Base-by-base conservation (phyloP, 2,888 invertebrate species). In the Hirtodrosophila confusa region DNA sequence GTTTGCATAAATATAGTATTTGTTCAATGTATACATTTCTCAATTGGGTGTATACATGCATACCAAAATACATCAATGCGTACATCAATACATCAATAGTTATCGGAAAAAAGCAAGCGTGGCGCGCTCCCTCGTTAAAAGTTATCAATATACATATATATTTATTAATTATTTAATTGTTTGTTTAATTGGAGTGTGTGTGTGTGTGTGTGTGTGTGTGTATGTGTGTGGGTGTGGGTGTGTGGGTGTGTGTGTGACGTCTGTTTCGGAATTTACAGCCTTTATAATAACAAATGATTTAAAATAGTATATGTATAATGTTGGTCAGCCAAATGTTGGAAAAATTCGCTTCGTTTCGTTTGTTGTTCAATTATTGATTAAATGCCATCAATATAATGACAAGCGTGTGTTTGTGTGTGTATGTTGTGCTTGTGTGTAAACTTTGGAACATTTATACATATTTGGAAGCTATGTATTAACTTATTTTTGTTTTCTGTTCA, bases 381-480 rank as follows among this genome's bases (percentile, higher is more conserved):
- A 31, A 4, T 7, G 31, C 31, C 7, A 8, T 7, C 31, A 9
- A 9, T 31, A 31, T 31, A 31, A 8, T 31, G 27, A 6, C 27
- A 5, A 6, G 3, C 3, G 31, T 31, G 2, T 56, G 33, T 33
- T 35, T 56, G 47, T 45, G 11, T 12, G 24, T 11, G 17, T 24
- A 10, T 10, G 17, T n/a, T n/a, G n/a, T n/a, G n/a, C n/a, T n/a
- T 41, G n/a, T 43, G 23, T 43, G 43, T 37, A 11, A 12, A 31
- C 23, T 51, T 51, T 51, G 50, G 41, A 51, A 51, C 50, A 51
- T 23, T 40, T 44, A 29, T 29, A 44, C 44, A 44, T 31, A 44
- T 44, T 44, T 29, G n/a, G 44, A 29, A 41, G 41, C 31, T 31
- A 29, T 44, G 29, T 44, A 29, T 31, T 44, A 31, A 31, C 44